Conservation (phyloP, 2,113 vertebrate genomes). For the Reinhardtius hippoglossoides region DNA sequence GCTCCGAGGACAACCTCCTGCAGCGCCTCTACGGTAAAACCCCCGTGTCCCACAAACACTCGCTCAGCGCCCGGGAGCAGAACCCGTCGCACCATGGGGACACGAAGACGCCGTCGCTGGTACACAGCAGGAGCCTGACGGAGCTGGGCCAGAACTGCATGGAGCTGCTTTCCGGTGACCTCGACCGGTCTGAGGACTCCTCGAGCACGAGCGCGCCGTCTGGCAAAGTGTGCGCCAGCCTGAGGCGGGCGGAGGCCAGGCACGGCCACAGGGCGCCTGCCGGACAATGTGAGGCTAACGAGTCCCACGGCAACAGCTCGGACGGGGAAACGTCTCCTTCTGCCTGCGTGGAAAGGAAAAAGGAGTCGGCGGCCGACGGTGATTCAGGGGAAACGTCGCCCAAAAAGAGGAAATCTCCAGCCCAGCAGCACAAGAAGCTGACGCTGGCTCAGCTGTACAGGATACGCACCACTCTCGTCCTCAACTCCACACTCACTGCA, state of each 20-base stretch:
- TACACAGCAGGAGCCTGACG: constrained; percentile 86
- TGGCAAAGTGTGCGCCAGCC: constrained; percentile 47
- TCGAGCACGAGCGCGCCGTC: constrained; percentile 56
- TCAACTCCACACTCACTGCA: constrained; percentile 96
- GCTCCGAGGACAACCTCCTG: constrained; percentile 91
- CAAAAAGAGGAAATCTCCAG: constrained; percentile 77
- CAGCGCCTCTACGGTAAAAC: constrained; percentile 73
- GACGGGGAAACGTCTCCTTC: constrained; percentile 62
- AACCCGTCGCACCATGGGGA: not conserved
- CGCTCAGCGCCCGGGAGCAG: not conserved
- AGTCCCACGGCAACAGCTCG: constrained; percentile 41
- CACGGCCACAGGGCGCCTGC: not conserved
- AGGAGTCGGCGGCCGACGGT: not conserved
- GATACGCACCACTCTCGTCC: constrained; percentile 92
- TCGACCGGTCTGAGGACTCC: constrained; percentile 26
- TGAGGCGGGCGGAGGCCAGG: constrained; percentile 48
- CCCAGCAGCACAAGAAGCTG: constrained; percentile 90
- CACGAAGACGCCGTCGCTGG: constrained; percentile 9
- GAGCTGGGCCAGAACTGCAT: constrained; percentile 75
- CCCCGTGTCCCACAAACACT: not conserved
- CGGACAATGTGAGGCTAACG: fast-evolving
- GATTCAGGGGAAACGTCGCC: constrained; percentile 36
- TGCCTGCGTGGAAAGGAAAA: constrained; percentile 22
- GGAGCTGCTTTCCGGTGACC: constrained; percentile 34
- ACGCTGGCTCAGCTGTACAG: constrained; percentile 92